Evolutionary conservation across 2,888 invertebrate genomes (phyloP), one percentile per base, ranked within the genome.

Genomic region (Gastracanthus pulcherrimus): DNA sequence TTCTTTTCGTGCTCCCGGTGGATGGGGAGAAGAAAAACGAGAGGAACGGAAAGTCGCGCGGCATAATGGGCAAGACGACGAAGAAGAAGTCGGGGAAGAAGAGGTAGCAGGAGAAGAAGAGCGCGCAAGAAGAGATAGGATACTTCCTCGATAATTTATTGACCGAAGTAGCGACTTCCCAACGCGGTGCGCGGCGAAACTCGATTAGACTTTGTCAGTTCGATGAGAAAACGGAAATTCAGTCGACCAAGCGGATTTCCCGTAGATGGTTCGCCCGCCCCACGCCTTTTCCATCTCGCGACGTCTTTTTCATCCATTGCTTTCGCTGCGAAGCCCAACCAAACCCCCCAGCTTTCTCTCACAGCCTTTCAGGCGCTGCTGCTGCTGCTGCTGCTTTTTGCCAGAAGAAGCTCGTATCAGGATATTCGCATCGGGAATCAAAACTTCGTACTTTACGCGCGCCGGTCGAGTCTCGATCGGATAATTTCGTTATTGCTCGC

Each of bases 201-300:
- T 87, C 86, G 86, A 87, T 87, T 86, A 86, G 86, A 87, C 85
- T 86, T 86, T 85, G 85, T 86, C 85, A 84, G 84, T 85, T 85
- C 84, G 86, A 85, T 84, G 85, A 85, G 85, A 86, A 86, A 86
- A 85, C 86, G 86, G 86, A 86, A 86, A 86, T 85, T 86, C 86
- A 84, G 84, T 84, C 83, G 83, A 85, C 84, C 85, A 84, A 84
- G 84, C 84, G 84, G 85, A 85, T 84, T 85, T 87, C 85, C 84
- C 82, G 76, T 78, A 83, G 84, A 85, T 84, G 84, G 82, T 80
- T 83, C 81, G 82, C 81, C 72, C 67, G 31, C 76, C 3, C 66
- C 58, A 19, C 64, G 26, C 60, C 23, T 62, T 74, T 74, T 79
- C 67, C 67, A 36, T 66, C 36, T 29, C 55, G 29, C 70, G 55